These are phyloP conservation scores for Drosophila subpulchrella DNA, from an alignment of 1,140 invertebrate species.

Conservation along the genomic window DNA sequence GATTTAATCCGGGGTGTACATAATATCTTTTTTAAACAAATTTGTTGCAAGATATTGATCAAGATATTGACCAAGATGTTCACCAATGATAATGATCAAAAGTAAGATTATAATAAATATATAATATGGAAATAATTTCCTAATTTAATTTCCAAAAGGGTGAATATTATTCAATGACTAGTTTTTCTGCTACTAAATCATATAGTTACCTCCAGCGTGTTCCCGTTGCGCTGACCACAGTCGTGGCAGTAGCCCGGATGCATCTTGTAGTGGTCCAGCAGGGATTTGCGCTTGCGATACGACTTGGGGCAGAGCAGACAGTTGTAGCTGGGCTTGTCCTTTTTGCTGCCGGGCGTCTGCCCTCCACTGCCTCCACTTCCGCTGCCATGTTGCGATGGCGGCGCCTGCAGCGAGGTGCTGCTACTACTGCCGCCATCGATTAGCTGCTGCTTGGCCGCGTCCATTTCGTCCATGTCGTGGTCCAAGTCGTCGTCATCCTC, in stretches of 20 bases:
- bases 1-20: no score
- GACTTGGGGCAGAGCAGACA: slow-evolving; percentile 80
- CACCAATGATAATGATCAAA: no score
- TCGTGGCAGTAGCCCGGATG: slow-evolving; percentile 84
- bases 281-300: slow-evolving; percentile 79
- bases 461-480: slow-evolving; percentile 71
- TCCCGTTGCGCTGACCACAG: slow-evolving; percentile 81
- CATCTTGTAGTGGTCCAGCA: slow-evolving; percentile 82
- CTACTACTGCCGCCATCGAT: slow-evolving; percentile 82
- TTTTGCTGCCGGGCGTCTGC: slow-evolving; percentile 63
- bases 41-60: no score
- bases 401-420: slow-evolving; percentile 77
- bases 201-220: slow-evolving; percentile 67
- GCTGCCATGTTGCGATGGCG: slow-evolving; percentile 59
- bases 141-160: neutral
- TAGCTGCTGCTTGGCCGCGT: slow-evolving; percentile 78
- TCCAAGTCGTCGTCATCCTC: slow-evolving; percentile 80
- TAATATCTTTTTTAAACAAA: no score
- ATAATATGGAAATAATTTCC: no score
- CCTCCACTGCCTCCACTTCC: slow-evolving; percentile 39
- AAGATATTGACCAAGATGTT: no score
- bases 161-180: no score
- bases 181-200: neutral
- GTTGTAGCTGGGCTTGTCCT: slow-evolving; percentile 81
- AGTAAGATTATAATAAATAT: no score